Base-by-base conservation (phyloP, 2,888 invertebrate genomes). In the Rhagonycha fulva region DNA sequence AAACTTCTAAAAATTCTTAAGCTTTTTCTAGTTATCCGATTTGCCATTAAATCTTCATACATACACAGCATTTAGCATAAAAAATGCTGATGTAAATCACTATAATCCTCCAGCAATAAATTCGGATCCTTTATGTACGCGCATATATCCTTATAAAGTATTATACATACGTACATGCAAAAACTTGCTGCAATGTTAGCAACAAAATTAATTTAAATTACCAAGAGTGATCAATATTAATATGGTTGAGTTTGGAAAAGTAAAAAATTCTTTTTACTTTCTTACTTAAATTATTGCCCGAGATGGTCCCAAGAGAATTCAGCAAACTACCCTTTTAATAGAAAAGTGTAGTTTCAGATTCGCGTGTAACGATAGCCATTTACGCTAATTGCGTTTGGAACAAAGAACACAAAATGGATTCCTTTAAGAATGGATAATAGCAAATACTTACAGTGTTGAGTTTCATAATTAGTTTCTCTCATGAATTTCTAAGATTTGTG, bases 291-390 rank as follows among this genome's bases (percentile, higher is more conserved):
- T 76, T 62, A 62, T 71, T 74, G 77, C 73, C 76, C 62, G 72
- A 76, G 74, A 62, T 62, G 32, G 62, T 47, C 69, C 74, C 79
- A 47, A 30, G 80, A 78, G 81, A 76, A 78, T 78, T 76, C 70
- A 69, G 69, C 80, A 76, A 81, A 80, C 78, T 76, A 78, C 77
- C 74, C 81, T 78, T 77, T 82, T 84, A 84, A 85, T 85, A 84
- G 85, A 84, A 85, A 83, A 83, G 80, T 82, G 83, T 83, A 82
- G 84, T 84, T 84, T 82, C 81, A 82, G 83, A 84, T 82, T 84
- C 84, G 84, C 84, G 84, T 84, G 84, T 84, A 84, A 85, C 83
- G 83, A 82, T 83, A 81, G 81, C 83, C 83, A 83, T 85, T 85
- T 83, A 82, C 79, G 82, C 83, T 85, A 85, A 85, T 85, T 84